Base-by-base conservation (phyloP, 2,888 invertebrate genomes). In the Electrophaes corylata region DNA sequence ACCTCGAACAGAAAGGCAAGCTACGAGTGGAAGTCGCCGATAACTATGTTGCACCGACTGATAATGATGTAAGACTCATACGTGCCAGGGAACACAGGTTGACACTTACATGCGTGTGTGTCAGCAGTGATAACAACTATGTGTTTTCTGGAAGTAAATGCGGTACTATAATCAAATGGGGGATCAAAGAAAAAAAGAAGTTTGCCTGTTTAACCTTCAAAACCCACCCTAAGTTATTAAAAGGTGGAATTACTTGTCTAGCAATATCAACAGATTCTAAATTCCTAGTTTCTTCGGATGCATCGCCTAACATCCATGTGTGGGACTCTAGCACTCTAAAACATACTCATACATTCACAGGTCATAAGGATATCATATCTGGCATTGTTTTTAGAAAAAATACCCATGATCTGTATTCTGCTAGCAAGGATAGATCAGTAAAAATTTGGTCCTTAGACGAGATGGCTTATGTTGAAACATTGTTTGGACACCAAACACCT, bases 401-500 rank as follows among this genome's bases (percentile, higher is more conserved):
- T 66, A 95, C 96, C 2, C 97, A 98, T 85, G 95, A 96, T 50
- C 90, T 99, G 58, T 99, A 96, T 79, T 95, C 96, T 0, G 94
- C 94, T 2, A 95, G 96, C 59, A 93, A 94, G 79, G 97, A 97
- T 79, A 92, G 95, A 66, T 94, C 96, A 12, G 95, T 98, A 0
- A 98, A 98, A 93, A 95, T 98, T 56, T 99, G 99, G 99, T 97
- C 97, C 66, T 89, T 99, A 52, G 97, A 98, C 88, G 98, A 99
- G 83, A 96, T 98, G 97, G 95, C 96, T 1, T 99, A 98, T 85
- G 96, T 98, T 8, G 99, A 99, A 90, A 97, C 97, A 50, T 91
- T 99, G 92, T 96, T 97, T 92, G 99, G 99, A 3, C 99, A 99
- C 86, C 97, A 98, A 83, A 95, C 96, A 71, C 92, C 93, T 1